Conservation (phyloP, 2,888 invertebrate genomes). For the Quadroppia sp. region DNA sequence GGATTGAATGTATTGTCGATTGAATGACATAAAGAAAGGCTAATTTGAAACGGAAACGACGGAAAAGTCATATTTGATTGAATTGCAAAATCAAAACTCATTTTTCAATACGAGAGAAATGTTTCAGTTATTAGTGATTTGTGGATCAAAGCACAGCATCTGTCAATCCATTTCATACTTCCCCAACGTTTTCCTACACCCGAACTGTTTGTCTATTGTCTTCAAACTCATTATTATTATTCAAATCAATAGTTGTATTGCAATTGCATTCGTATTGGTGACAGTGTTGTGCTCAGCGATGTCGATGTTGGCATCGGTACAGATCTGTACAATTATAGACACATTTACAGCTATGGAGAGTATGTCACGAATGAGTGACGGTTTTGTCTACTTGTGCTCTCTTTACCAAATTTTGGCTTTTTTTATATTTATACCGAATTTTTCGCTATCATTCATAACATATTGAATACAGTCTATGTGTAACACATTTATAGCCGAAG, state of each 20-base stretch:
- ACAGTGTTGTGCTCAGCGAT: background rate
- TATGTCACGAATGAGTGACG: conserved; percentile 29
- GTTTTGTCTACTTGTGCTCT: conserved; percentile 24
- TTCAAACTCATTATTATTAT: conserved; percentile 3
- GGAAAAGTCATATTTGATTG: conserved; percentile 21
- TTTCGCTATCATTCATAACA: conserved; percentile 9
- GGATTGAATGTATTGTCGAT: background rate
- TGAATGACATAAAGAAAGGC: conserved; percentile 9
- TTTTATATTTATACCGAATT: conserved; percentile 5
- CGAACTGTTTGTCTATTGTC: conserved; percentile 18
- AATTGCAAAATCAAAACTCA: conserved; percentile 16
- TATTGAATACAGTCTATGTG: conserved; percentile 8
- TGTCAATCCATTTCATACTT: background rate
- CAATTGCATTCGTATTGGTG: too few species aligned
- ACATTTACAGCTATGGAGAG: conserved; percentile 24
- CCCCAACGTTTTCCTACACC: conserved; percentile 1
- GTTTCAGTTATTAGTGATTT: background rate
- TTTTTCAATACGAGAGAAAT: background rate
- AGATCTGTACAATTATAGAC: conserved; percentile 19
- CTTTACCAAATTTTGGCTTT: background rate
- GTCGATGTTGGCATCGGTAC: conserved; percentile 22
- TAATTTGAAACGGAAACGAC: conserved; percentile 27
- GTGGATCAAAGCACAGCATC: conserved; percentile 14
- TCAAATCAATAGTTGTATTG: conserved; percentile 18
- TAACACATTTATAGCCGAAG: conserved; percentile 18